phyloP scores from a whole-genome alignment of 2,888 invertebrate species.

The Tanypteryx hageni region DNA sequence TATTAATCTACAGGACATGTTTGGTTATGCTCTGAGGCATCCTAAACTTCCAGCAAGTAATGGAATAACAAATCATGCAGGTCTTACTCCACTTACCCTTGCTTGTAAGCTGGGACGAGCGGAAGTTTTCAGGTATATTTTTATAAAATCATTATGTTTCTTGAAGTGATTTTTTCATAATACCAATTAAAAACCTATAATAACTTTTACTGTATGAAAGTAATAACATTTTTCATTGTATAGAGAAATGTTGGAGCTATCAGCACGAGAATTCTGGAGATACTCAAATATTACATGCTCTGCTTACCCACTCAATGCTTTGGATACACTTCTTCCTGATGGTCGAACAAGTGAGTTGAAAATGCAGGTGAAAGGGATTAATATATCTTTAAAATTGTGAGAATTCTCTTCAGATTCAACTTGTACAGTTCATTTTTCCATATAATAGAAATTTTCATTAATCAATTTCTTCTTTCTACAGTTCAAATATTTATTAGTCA shows the following conservation, averaged over 20 bases:
- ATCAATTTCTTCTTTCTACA: no score
- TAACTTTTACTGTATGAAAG: no score
- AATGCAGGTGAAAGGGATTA: neutral
- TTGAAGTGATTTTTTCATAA: no score
- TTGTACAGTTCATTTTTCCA: neutral
- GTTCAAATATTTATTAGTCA: no score
- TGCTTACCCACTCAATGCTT: slow-evolving; percentile 96
- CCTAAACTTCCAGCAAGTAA: slow-evolving; percentile 95
- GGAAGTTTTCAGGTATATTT: slow-evolving; percentile 88
- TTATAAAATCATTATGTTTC: no score
- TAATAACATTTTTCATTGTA: neutral
- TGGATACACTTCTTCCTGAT: slow-evolving; percentile 96
- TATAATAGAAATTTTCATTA: neutral
- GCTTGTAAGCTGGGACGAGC: slow-evolving; percentile 98
- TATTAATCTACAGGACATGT: slow-evolving; percentile 89
- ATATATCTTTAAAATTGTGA: neutral
- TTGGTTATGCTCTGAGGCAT: slow-evolving; percentile 97
- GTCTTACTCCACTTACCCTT: slow-evolving; percentile 95
- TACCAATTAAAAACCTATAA: no score
- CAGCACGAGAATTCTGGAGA: slow-evolving; percentile 97
- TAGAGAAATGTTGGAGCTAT: slow-evolving; percentile 95
- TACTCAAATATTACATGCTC: slow-evolving; percentile 99
- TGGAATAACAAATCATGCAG: slow-evolving; percentile 91
- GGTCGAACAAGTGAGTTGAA: slow-evolving; percentile 91
- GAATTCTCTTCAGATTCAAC: neutral